These are phyloP conservation scores for Chloroclysta siterata DNA, from an alignment of 2,888 invertebrate genomes.

Conservation along the genomic window DNA sequence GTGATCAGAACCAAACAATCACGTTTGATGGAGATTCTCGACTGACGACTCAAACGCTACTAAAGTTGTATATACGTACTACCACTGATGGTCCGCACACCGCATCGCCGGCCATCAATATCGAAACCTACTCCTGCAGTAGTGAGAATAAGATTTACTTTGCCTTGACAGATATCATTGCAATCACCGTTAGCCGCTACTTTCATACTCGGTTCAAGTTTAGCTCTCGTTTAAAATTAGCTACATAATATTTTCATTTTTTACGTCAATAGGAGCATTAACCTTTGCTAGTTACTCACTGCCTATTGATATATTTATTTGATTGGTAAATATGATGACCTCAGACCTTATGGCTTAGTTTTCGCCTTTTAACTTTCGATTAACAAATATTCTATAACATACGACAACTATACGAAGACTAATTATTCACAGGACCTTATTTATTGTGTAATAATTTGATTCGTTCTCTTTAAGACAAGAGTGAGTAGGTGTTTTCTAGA, in stretches of 20 bases:
- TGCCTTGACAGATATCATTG: conserved; percentile 6
- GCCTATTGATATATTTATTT: not conserved
- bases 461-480: no score
- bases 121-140: conserved; percentile 22
- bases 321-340: not conserved
- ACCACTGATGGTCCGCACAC: conserved; percentile 33
- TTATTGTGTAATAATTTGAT: no score
- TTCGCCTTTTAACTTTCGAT: no score
- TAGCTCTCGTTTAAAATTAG: conserved; percentile 29
- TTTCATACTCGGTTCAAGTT: conserved; percentile 39
- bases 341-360: not conserved
- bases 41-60: conserved; percentile 39
- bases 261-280: conserved; percentile 34
- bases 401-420: no score
- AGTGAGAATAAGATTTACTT: conserved; percentile 22
- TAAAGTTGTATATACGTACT: conserved; percentile 45
- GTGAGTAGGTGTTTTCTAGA: no score
- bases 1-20: conserved; percentile 33
- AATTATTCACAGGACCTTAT: no score
- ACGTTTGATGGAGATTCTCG: conserved; percentile 38
- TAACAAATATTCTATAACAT: no score
- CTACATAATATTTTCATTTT: conserved; percentile 39
- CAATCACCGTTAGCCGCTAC: conserved; percentile 41
- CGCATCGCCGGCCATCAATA: conserved; percentile 27
- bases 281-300: conserved; percentile 30